Evolutionary conservation across 2,888 invertebrate genomes (phyloP), one percentile per base, ranked within the genome.

Genomic region (Microchrysa polita): DNA sequence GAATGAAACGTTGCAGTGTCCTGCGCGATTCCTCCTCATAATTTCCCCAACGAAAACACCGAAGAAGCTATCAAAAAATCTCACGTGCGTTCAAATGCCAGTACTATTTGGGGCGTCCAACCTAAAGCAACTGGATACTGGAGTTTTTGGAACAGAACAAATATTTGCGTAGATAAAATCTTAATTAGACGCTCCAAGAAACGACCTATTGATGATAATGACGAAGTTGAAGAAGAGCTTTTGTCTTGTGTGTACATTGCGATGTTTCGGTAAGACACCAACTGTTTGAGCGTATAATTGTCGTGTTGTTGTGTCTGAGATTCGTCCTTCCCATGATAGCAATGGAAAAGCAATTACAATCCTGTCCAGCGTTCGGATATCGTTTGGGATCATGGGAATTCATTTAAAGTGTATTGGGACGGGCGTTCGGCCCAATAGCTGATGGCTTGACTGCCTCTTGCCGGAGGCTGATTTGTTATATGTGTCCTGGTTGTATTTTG

Each of bases 331-430:
- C 40, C 20, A 34, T 40, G 61, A 42, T 20, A 42, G 27, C 53
- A 34, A 67, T 67, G 44, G 53, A 16, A 34, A 67, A 67, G 67
- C 67, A 67, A 67, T 67, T 67, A 67, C 67, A 67, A 20, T 67
- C 67, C 53, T 67, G 67, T 67, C 67, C 67, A 67, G 10, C 16
- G 52, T 55, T 67, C 67, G 44, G 67, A 67, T 67, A 67, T 53
- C 27, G 67, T 67, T 67, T 52, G 67, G 67, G 67, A 67, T 67
- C 53, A 53, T 67, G 67, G 67, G 67, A 67, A 67, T 67, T 67
- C 42, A 42, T 63, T 42, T 20, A 23, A 63, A 63, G 61, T 63
- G 61, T 42, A 23, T 63, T 63, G 61, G 61, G 18, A 18, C 48
- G 22, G 55, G 42, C 42, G 42, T n/a, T 16, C 42, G 40, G 61